Base-by-base conservation (phyloP, 2,888 invertebrate genomes). In the Mythimna vitellina region DNA sequence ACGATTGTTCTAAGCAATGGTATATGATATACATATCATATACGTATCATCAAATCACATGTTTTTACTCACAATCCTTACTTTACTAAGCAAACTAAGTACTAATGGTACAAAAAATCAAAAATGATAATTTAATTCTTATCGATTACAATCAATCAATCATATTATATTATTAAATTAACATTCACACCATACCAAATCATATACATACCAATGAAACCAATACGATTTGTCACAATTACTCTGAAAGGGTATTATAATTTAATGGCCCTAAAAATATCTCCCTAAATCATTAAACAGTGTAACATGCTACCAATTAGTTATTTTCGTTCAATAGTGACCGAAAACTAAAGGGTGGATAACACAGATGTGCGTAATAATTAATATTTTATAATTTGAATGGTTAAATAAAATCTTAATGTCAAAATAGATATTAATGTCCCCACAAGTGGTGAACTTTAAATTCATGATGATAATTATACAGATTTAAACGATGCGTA, bases 231-330 rank as follows among this genome's bases (percentile, higher is more conserved):
- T n/a, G 53, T 84, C 72, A 78, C 74, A 73, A 83, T 85, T 80
- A 85, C 58, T 60, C n/a, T 53, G 53, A 77, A 81, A 75, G 64
- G 67, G 69, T 71, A 69, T 10, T 67, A n/a, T 29, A 76, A 70
- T 83, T 84, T 80, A 84, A 84, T 79, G 64, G 29, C 54, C 60
- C 72, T 75, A 38, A 77, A 84, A 83, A 84, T 85, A 83, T 64
- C 72, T 64, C 71, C 73, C 76, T 65, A 72, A 61, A 46, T 81
- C 73, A 84, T 84, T 78, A 81, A 73, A 46, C 65, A 65, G 51
- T 65, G 29, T 49, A 70, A 73, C 68, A 80, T 65, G 72, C 29
- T 49, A 60, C 70, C 72, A 81, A 85, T 81, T 82, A 79, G 83
- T 81, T 85, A 85, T 86, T 84, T 85, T 84, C 38, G 78, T 82